These are phyloP conservation scores for Zophobas morio DNA, from an alignment of 1,140 invertebrate species.

Conservation along the genomic window DNA sequence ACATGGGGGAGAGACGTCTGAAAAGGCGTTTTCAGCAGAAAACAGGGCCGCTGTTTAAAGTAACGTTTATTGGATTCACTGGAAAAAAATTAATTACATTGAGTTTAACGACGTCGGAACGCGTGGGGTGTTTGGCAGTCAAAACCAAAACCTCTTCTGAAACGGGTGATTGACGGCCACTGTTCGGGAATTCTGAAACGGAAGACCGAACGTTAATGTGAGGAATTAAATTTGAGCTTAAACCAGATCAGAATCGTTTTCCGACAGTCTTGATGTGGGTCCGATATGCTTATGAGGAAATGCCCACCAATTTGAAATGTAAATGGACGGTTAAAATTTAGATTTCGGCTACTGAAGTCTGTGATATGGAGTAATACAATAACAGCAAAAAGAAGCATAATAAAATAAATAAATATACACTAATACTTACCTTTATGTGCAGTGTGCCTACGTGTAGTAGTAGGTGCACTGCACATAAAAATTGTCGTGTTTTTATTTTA, in stretches of 20 bases:
- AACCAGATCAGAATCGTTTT: conserved; percentile 27
- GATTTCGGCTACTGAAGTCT: no score
- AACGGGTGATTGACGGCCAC: conserved; percentile 16
- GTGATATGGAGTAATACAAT: no score
- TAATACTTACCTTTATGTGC: no score
- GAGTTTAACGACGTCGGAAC: conserved; percentile 25
- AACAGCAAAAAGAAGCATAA: no score
- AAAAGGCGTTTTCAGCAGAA: conserved; percentile 44
- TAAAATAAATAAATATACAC: no score
- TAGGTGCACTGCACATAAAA: no score
- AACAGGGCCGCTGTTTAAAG: conserved; percentile 41
- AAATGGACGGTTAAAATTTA: no score
- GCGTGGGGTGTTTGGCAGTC: conserved; percentile 10
- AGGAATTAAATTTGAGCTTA: conserved; percentile 31
- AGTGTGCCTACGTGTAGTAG: no score
- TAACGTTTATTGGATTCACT: conserved; percentile 14
- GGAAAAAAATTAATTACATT: conserved; percentile 45
- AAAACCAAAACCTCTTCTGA: conserved; percentile 3
- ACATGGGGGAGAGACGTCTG: conserved; percentile 43
- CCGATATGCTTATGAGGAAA: conserved; percentile 19
- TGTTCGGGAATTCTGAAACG: conserved; percentile 1
- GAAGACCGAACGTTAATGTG: conserved; percentile 28
- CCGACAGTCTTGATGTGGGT: conserved; percentile 27
- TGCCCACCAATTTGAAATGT: no score
- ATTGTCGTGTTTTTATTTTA: no score